A percentile compares a stretch with the other conserved stretches of the same genome.
phyloP scores from a whole-genome alignment of 2,113 vertebrate genomes.

The Alaudala cheleensis region DNA sequence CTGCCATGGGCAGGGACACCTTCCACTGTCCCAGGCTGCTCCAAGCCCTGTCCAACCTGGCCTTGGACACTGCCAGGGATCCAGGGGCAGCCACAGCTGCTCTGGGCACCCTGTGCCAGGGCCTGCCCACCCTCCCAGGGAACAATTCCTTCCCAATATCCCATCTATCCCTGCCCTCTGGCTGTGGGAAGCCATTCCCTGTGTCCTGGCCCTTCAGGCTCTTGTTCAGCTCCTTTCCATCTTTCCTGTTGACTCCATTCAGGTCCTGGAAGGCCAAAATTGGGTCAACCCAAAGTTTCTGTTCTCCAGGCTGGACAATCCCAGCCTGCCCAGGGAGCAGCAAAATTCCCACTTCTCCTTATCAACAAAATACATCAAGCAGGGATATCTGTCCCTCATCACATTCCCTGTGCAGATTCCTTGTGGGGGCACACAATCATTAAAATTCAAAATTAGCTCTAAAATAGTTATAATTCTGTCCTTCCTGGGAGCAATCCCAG shows the following conservation, averaged over 20 bases:
- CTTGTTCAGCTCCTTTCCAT: neutral
- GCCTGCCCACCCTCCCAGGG: neutral
- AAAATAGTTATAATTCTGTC: neutral
- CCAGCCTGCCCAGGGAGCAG: neutral
- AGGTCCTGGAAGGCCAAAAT: neutral
- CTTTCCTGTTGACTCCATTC: neutral
- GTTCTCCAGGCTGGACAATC: neutral
- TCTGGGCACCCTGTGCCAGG: neutral
- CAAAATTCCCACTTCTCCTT: neutral
- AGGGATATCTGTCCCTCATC: neutral
- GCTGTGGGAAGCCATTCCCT: neutral
- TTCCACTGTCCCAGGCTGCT: neutral
- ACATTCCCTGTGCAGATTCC: neutral
- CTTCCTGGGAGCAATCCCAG: neutral
- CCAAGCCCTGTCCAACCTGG: neutral
- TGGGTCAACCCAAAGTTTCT: neutral
- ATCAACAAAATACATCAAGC: neutral
- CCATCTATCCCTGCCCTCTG: neutral
- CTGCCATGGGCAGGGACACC: neutral
- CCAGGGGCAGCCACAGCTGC: neutral
- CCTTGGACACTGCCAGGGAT: neutral
- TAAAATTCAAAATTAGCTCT: neutral
- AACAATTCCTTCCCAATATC: neutral
- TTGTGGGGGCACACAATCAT: neutral
- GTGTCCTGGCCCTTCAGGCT: fast-evolving